phyloP scores from a whole-genome alignment of 2,797 vertebrate species.

The Microchirus variegatus region DNA sequence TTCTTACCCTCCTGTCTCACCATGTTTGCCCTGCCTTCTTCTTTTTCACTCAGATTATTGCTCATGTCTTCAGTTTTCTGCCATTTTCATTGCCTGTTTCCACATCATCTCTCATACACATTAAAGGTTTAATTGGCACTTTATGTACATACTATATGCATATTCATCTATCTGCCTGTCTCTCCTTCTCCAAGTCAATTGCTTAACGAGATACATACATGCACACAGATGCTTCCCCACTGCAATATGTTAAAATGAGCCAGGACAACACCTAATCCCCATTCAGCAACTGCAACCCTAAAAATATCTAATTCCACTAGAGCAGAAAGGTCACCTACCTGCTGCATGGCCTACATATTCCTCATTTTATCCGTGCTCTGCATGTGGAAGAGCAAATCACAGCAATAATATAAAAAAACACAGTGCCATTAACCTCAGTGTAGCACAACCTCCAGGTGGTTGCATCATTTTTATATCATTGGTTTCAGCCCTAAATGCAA shows the following conservation, averaged over 20 bases:
- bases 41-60: slow-evolving; percentile 16
- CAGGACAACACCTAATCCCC: slow-evolving; percentile 22
- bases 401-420: slow-evolving; percentile 1
- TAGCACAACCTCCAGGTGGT: background rate
- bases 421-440: background rate
- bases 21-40: slow-evolving; percentile 3
- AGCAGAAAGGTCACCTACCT: slow-evolving; percentile 48
- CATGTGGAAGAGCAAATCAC: slow-evolving; percentile 11
- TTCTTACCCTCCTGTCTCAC: slow-evolving; percentile 17
- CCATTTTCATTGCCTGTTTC: slow-evolving; percentile 10
- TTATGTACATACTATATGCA: no score
- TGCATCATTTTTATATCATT: background rate
- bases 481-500: background rate
- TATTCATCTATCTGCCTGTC: background rate
- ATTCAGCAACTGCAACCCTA: slow-evolving; percentile 17
- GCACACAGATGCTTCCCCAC: slow-evolving; percentile 4
- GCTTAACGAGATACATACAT: background rate
- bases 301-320: slow-evolving; percentile 36
- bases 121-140: no score
- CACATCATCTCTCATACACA: background rate
- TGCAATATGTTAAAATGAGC: slow-evolving; percentile 33
- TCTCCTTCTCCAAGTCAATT: background rate
- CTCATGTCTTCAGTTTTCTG: no score
- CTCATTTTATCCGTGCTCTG: slow-evolving; percentile 10
- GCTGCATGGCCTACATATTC: slow-evolving; percentile 24